These are phyloP conservation scores for Pomacea canaliculata DNA, from an alignment of 2,888 invertebrate species.

Conservation along the genomic window DNA sequence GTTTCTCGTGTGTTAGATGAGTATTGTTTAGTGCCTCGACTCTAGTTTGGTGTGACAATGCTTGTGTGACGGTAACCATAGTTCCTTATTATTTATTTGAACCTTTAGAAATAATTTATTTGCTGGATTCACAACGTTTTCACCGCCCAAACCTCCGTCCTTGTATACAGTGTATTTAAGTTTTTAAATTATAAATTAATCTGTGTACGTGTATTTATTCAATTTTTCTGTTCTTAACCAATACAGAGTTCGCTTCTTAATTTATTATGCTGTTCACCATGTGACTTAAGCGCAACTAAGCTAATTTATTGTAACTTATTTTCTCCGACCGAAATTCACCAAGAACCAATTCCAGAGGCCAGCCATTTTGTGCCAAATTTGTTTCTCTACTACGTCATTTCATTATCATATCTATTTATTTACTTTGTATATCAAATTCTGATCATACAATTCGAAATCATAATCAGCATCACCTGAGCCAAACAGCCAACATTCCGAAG, in stretches of 20 bases:
- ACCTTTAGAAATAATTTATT: slow-evolving; percentile 1
- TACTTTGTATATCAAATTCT: too few relatives aligned
- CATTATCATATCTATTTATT: too few relatives aligned
- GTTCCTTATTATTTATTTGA: neutral
- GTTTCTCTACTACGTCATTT: too few relatives aligned
- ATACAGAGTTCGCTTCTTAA: neutral
- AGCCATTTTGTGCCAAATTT: too few relatives aligned
- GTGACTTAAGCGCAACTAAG: neutral
- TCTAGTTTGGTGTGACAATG: too few relatives aligned
- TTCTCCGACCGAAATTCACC: neutral
- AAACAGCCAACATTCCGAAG: too few relatives aligned
- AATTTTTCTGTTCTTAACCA: slow-evolving; percentile 8
- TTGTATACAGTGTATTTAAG: slow-evolving; percentile 3
- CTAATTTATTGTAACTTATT: slow-evolving; percentile 6
- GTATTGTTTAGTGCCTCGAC: neutral
- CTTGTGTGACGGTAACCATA: slow-evolving; percentile 5
- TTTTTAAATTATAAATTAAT: neutral
- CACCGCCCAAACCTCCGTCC: slow-evolving; percentile 13
- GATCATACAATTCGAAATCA: too few relatives aligned
- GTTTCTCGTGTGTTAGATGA: neutral
- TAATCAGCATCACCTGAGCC: too few relatives aligned
- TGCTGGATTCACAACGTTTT: neutral
- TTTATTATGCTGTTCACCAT: neutral
- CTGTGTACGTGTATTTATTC: slow-evolving; percentile 14
- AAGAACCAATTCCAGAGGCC: slow-evolving; percentile 1